phyloP scores from a whole-genome alignment of 2,113 vertebrate genomes.

The Drymodes brunneopygia region DNA sequence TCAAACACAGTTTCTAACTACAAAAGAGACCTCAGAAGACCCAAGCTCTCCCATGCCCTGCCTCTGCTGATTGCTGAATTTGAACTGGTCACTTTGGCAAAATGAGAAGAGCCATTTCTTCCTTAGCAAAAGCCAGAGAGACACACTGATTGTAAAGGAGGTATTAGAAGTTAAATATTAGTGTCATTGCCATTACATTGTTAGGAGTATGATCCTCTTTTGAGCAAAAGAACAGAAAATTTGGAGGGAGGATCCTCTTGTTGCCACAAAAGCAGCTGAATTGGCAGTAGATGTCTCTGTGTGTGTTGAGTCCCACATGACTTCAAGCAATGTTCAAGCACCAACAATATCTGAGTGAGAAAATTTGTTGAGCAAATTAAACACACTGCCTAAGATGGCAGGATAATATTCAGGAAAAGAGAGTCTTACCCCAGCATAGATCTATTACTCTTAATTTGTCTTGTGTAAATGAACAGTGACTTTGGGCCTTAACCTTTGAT shows the following conservation, averaged over 20 bases:
- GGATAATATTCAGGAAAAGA: neutral
- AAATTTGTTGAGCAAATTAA: neutral
- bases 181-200: neutral
- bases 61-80: neutral
- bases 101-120: neutral
- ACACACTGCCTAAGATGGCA: rapidly evolving
- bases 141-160: neutral
- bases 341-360: neutral
- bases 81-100: neutral
- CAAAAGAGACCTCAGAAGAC: neutral
- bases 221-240: neutral
- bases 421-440: neutral
- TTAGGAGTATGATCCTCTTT: neutral
- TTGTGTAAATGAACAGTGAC: neutral
- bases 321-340: neutral
- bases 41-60: neutral
- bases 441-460: neutral
- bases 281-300: neutral
- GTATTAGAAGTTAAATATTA: neutral
- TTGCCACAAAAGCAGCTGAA: neutral
- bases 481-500: neutral
- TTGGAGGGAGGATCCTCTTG: neutral
- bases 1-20: neutral
- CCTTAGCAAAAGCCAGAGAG: neutral
- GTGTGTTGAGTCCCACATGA: rapidly evolving